A percentile compares a stretch with the other conserved stretches of the same genome.
Evolutionary conservation across 2,797 vertebrate genomes (phyloP).

Genomic region (Eulemur albifrons): DNA sequence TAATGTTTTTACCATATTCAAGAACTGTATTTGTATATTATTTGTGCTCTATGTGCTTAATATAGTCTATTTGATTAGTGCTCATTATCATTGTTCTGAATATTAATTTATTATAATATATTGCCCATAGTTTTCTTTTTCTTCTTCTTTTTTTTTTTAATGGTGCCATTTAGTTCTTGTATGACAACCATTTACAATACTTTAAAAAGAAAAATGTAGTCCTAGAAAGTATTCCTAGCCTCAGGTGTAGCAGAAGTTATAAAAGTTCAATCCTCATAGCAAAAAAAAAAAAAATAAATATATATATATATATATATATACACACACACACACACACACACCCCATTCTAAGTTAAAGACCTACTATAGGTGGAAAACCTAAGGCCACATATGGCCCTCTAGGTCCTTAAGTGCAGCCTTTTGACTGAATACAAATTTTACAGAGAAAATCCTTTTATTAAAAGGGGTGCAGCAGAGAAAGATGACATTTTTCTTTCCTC

Average conservation of each 20-base stretch:
- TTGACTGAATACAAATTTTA: too few species aligned
- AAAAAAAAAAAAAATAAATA: slow-evolving; percentile 70
- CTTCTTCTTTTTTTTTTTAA: not conserved
- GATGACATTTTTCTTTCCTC: too few species aligned
- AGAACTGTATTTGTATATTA: not conserved
- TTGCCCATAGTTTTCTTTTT: not conserved
- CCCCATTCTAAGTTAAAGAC: slow-evolving; percentile 48
- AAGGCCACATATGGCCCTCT: too few species aligned
- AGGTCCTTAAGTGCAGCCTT: too few species aligned
- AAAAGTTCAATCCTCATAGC: slow-evolving; percentile 45
- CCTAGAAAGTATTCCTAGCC: slow-evolving; percentile 47
- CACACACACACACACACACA: not conserved
- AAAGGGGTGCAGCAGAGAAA: too few species aligned
- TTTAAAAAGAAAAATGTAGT: not conserved
- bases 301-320: too few species aligned
- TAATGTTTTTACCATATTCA: slow-evolving; percentile 5
- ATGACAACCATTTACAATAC: slow-evolving; percentile 19
- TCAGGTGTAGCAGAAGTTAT: slow-evolving; percentile 47
- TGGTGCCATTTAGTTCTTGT: slow-evolving; percentile 41
- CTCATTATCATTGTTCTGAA: not conserved
- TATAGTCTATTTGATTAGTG: slow-evolving; percentile 1
- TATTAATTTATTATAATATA: slow-evolving; percentile 43
- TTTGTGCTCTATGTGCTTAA: slow-evolving; percentile 20
- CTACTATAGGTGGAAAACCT: not conserved
- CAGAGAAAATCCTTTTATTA: too few species aligned